phyloP scores from a whole-genome alignment of 2,113 vertebrate species.

The Prionailurus bengalensis region DNA sequence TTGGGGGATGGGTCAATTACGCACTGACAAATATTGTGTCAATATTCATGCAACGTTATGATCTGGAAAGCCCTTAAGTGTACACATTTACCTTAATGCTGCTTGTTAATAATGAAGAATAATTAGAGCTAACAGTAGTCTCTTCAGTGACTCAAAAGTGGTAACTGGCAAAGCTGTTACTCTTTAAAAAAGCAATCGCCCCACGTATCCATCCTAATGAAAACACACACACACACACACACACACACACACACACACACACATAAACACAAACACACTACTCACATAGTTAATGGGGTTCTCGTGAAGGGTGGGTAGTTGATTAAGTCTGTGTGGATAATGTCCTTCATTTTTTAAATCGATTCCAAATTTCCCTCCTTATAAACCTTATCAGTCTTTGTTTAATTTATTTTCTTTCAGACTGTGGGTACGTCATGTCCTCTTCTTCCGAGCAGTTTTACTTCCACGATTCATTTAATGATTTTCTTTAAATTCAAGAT shows the following conservation, averaged over 20 bases:
- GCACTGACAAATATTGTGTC: neutral
- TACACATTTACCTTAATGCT: neutral
- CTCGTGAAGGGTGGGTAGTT: neutral
- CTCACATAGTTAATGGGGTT: neutral
- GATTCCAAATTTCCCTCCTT: neutral
- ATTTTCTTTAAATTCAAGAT: neutral
- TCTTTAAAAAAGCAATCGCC: neutral
- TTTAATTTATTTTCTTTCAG: slow-evolving; percentile 3
- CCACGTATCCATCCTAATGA: neutral
- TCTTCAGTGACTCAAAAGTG: slow-evolving; percentile 19
- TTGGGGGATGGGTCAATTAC: neutral
- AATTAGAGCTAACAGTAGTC: neutral
- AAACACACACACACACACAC: neutral
- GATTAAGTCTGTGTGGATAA: neutral
- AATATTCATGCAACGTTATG: slow-evolving; percentile 14
- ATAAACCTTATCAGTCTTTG: neutral
- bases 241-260: neutral
- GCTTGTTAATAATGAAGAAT: neutral
- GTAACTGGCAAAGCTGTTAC: neutral
- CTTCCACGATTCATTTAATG: neutral
- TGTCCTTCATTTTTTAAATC: neutral
- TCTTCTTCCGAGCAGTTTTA: neutral
- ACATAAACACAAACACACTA: neutral
- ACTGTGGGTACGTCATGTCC: neutral
- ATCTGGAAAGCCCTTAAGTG: neutral